Percentiles rank a stretch among this genome's conserved stretches.
phyloP scores from a whole-genome alignment of 2,888 invertebrate genomes.

The Rhopalosiphum nymphaeae region DNA sequence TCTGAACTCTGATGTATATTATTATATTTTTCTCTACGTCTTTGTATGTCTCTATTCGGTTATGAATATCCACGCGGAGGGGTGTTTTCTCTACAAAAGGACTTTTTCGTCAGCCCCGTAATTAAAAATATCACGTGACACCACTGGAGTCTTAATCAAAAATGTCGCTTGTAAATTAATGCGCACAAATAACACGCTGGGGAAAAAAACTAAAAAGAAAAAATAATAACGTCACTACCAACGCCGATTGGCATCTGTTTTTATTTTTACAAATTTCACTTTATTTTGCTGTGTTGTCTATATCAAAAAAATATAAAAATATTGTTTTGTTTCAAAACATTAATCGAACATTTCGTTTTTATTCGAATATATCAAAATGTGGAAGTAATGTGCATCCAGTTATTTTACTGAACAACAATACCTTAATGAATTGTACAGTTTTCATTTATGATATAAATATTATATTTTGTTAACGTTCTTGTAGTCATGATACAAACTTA shows the following conservation, averaged over 20 bases:
- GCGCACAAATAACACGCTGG: neutral
- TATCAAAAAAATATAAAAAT: neutral
- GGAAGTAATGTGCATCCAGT: neutral
- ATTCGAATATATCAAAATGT: neutral
- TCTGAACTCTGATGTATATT: neutral
- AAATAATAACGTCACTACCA: neutral
- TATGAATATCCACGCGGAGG: neutral
- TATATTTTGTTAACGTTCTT: neutral
- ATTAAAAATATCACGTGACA: conserved; percentile 48
- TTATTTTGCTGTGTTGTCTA: neutral
- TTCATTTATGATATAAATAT: neutral
- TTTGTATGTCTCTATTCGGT: neutral
- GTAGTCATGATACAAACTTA: neutral
- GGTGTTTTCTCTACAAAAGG: neutral
- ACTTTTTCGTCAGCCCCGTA: neutral
- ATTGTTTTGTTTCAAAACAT: neutral
- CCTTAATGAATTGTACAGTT: neutral
- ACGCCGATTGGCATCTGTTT: conserved; percentile 25
- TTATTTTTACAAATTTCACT: neutral
- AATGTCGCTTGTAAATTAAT: conserved; percentile 39
- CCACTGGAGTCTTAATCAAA: conserved; percentile 14
- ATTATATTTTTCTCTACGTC: neutral
- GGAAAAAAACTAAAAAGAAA: neutral
- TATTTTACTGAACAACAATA: neutral
- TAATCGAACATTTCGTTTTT: neutral